A percentile compares a stretch with the other conserved stretches of the same genome.
phyloP scores from a whole-genome alignment of 2,888 invertebrate species.

The Ecdyonurus torrentis region DNA sequence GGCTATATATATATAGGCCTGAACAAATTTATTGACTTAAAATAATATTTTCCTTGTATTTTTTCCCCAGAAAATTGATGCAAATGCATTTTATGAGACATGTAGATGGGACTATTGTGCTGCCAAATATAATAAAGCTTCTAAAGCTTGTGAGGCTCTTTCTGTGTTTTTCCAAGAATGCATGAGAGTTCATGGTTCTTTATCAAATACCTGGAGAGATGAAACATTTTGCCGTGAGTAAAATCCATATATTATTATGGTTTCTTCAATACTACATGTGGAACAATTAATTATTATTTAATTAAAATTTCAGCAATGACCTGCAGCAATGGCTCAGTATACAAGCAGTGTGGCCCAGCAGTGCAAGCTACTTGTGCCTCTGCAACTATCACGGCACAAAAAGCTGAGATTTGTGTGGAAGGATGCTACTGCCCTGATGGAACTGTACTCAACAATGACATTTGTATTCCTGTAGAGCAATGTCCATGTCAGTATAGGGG shows the following conservation, averaged over 20 bases:
- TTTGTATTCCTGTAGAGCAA: conserved; percentile 48
- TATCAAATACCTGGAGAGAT: conserved; percentile 57
- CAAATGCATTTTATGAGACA: conserved; percentile 44
- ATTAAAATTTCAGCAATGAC: conserved; percentile 53
- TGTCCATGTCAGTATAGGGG: conserved; percentile 71
- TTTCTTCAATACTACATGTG: not conserved
- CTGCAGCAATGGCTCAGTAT: conserved; percentile 58
- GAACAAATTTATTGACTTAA: not conserved
- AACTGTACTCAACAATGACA: conserved; percentile 52
- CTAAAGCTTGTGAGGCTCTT: conserved; percentile 53
- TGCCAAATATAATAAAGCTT: conserved; percentile 37
- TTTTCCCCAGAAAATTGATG: conserved; percentile 39
- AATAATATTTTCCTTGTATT: not conserved
- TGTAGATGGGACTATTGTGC: conserved; percentile 71
- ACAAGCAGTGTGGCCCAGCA: conserved; percentile 60
- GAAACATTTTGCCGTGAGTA: conserved; percentile 68
- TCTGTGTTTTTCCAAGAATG: conserved; percentile 66
- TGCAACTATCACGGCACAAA: conserved; percentile 18
- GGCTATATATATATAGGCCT: not conserved
- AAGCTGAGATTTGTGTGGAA: conserved; percentile 47
- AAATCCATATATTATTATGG: no score
- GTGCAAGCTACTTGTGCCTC: conserved; percentile 55
- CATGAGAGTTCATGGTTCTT: conserved; percentile 40
- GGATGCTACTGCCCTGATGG: conserved; percentile 81
- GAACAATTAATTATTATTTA: no score